Evolutionary conservation across 1,140 invertebrate genomes (phyloP).

Genomic region (Cephus cinctus): DNA sequence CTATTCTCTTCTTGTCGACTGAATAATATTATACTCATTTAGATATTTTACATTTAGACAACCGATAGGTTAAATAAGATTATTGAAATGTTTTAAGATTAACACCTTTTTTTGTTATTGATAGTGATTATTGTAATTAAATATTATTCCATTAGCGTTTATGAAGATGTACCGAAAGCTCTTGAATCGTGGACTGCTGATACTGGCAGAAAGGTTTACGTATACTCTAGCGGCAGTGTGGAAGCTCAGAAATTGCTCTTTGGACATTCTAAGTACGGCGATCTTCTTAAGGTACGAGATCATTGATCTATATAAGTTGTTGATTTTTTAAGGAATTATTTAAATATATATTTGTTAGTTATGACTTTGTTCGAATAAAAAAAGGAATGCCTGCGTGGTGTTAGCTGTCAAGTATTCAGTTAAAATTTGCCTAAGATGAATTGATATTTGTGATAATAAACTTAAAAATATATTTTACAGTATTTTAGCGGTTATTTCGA

Average conservation of each 20-base stretch:
- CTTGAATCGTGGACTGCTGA: conserved; percentile 69
- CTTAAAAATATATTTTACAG: conserved; percentile 28
- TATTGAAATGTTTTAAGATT: conserved; percentile 6
- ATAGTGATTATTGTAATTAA: conserved; percentile 7
- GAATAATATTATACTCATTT: conserved; percentile 4
- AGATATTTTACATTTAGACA: conserved; percentile 11
- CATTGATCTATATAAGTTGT: not conserved
- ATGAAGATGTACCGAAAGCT: conserved; percentile 76
- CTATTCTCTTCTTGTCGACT: too few species aligned
- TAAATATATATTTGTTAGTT: not conserved
- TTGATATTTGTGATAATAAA: conserved; percentile 1
- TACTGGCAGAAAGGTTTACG: conserved; percentile 70
- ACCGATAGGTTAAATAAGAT: not conserved
- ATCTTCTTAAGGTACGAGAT: conserved; percentile 65
- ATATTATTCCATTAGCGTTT: conserved; percentile 67
- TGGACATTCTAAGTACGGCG: conserved; percentile 71
- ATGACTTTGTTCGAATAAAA: too few species aligned
- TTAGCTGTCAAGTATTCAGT: not conserved
- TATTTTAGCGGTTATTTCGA: conserved; percentile 84
- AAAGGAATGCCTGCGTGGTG: too few species aligned
- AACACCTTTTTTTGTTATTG: not conserved
- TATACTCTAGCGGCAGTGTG: conserved; percentile 91
- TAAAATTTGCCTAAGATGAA: not conserved
- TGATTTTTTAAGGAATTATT: not conserved
- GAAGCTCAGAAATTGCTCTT: conserved; percentile 90